Base-by-base conservation (phyloP, 2,797 vertebrate genomes). In the Lateolabrax maculatus region DNA sequence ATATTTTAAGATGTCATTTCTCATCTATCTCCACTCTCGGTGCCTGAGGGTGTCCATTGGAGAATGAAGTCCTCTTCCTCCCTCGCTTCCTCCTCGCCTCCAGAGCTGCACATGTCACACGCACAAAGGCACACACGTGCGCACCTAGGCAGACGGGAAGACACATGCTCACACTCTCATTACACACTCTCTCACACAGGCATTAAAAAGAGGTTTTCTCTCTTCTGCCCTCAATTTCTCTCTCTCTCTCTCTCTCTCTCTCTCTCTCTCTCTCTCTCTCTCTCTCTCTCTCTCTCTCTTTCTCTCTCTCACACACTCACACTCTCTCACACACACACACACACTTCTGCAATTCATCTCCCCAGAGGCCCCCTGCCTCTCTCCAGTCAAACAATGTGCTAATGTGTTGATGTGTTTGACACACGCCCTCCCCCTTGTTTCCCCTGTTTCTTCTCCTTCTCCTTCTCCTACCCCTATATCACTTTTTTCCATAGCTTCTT, bases 1-100 rank as follows among this genome's bases (percentile, higher is more conserved):
- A 78, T 85, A 84, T 92, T n/a, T 93, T 92, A 89, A 92, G 81
- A 87, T 91, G 93, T 87, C 92, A 89, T 90, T 92, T 85, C 89
- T 91, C 86, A 90, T 91, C 89, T 93, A 73, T 84, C 85, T 88
- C 78, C 48, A 18, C 74, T 83, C 60, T 52, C 7, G 0, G 27
- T 37, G 60, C 80, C 63, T 2, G 52, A 49, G 83, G 87, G 83
- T 68, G 19, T 77, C 81, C 7, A 21, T 64, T 2, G 12, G 62
- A 49, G 83, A 84, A 84, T 75, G 64, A 78, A 66, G 68, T 85
- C 70, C 74, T 78, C 77, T 83, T 82, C 83, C 88, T 84, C 62
- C 37, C 31, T 41, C 21, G 51, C 18, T 52, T 72, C 72, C 60
- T 77, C 74, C 27, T 55, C 46, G 2, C 56, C 77, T 44, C 23